phyloP scores from a whole-genome alignment of 2,888 invertebrate species.

The Noctua pronuba region DNA sequence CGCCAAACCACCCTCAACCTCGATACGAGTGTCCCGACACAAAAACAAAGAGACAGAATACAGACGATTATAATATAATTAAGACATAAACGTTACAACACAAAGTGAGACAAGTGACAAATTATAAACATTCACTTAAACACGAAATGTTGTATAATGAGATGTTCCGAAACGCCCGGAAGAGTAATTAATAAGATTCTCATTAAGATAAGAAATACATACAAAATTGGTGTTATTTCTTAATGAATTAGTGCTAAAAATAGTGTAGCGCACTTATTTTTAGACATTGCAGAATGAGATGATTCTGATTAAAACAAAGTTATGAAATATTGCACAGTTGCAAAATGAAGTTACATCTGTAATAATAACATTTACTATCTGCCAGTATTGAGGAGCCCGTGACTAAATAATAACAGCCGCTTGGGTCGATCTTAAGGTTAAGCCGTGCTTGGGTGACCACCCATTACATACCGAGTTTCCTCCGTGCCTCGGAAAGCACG shows the following conservation, averaged over 20 bases:
- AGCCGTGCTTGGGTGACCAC: too few species aligned
- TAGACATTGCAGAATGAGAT: background rate
- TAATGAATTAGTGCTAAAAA: conserved; percentile 1
- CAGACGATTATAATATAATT: conserved; percentile 6
- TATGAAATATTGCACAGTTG: background rate
- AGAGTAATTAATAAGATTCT: conserved; percentile 9
- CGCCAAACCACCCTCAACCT: too few species aligned
- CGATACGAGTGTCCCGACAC: background rate
- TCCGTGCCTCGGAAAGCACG: too few species aligned
- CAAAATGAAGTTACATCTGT: conserved; percentile 5
- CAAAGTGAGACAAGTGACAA: conserved; percentile 33
- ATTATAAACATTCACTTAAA: conserved; percentile 22
- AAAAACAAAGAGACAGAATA: background rate
- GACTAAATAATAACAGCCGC: too few species aligned
- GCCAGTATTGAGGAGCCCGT: too few species aligned
- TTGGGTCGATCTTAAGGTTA: too few species aligned
- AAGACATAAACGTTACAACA: conserved; percentile 20
- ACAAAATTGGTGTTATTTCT: conserved; percentile 7
- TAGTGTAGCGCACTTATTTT: background rate
- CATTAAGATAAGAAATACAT: conserved; percentile 32
- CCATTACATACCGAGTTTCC: too few species aligned
- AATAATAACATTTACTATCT: background rate
- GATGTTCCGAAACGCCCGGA: conserved; percentile 21
- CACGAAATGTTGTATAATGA: conserved; percentile 33
- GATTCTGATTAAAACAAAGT: background rate